Base-by-base conservation (phyloP, 2,113 vertebrate genomes). In the Chrysemys picta region DNA sequence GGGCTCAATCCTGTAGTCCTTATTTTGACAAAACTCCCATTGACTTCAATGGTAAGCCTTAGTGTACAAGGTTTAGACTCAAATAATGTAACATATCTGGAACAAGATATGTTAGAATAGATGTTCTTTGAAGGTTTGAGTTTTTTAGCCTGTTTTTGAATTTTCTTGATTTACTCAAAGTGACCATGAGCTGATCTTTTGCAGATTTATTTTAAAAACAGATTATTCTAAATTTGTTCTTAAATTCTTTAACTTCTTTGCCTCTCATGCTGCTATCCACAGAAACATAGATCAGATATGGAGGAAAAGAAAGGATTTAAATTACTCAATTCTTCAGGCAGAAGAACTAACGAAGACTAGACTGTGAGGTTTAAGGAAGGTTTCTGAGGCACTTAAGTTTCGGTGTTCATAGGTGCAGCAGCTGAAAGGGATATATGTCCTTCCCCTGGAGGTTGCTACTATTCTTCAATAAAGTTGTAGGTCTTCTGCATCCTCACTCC, bases 191-290 rank as follows among this genome's bases (percentile, higher is more conserved):
- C 17, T 81, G 2, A 76, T 35, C 25, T 82, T 8, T 27, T 62
- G 31, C 85, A 93, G 90, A 90, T 82, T 91, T 3, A 78, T 89
- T 93, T 91, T 25, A 84, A 89, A 88, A 91, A 25, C 8, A 45
- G 89, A 65, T 10, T 38, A 93, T 89, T 25, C 10, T 88, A 86
- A 93, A 92, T 62, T 95, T 31, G 69, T 72, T 72, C 69, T 72
- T 38, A 38, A 38, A 38, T 38, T 72, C 17, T 62, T 31, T 62
- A 62, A 62, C 29, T 12, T 62, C 27, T 62, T 62, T 62, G 25
- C 59, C 59, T 62, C 59, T 62, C 80, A 12, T 3, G 69, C 22
- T 89, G 81, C 83, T 57, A 3, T 38, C n/a, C 17, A 5, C 52
- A 72, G 29, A 80, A 1, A 62, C 83, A 42, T 3, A n/a, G 14